Evolutionary conservation across 1,140 invertebrate species (phyloP).

Genomic region (Stenopsyche tienmushanensis): DNA sequence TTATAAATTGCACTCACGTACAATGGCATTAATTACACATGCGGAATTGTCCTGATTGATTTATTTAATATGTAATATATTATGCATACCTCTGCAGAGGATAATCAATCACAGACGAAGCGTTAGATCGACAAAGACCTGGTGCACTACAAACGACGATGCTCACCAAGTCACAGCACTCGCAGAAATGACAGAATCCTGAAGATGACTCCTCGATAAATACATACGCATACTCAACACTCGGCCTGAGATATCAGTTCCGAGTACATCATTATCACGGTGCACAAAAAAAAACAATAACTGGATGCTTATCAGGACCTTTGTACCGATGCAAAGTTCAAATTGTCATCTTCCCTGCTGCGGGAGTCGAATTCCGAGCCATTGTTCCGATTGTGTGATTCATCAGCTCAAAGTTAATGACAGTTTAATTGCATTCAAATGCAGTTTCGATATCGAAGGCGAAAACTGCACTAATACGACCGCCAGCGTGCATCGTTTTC

Average conservation of each 20-base stretch:
- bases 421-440: too few species aligned
- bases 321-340: slow-evolving; percentile 28
- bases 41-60: too few species aligned
- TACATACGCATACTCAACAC: slow-evolving; percentile 16
- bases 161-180: slow-evolving; percentile 25
- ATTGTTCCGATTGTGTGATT: too few species aligned
- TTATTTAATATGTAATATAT: too few species aligned
- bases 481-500: too few species aligned
- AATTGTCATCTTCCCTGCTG: slow-evolving; percentile 4
- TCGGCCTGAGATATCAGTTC: slow-evolving; percentile 12
- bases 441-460: too few species aligned
- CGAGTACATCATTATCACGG: neutral
- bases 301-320: slow-evolving; percentile 21
- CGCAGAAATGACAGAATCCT: slow-evolving; percentile 30
- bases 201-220: slow-evolving; percentile 33
- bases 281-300: slow-evolving; percentile 10
- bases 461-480: too few species aligned
- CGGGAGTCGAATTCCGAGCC: too few species aligned
- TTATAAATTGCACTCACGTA: too few species aligned
- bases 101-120: neutral
- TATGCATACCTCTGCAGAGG: neutral
- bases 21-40: too few species aligned
- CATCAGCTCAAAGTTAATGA: too few species aligned
- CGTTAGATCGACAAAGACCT: neutral
- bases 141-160: neutral